Base-by-base conservation (phyloP, 2,113 vertebrate genomes). In the Silurus glanis region DNA sequence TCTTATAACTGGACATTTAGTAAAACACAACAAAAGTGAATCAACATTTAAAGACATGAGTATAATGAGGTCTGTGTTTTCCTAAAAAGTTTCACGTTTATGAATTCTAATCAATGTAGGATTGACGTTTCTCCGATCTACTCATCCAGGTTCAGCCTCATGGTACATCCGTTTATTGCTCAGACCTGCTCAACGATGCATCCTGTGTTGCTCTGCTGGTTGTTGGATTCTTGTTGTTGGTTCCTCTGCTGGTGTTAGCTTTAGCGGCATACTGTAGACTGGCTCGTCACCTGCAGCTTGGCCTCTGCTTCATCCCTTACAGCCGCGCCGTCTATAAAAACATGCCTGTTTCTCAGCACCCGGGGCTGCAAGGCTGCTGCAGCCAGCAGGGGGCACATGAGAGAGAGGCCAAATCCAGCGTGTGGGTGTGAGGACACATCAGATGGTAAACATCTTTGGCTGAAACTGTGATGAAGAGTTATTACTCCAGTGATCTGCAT, bases 251-350 rank as follows among this genome's bases (percentile, higher is more conserved):
- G 87, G 96, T 98, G 71, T 92, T 98, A 84, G 97, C 96, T 0
- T 91, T 97, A 74, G 96, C 97, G 0, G 97, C 96, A 58, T 98
- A 96, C 91, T 97, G 96, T 80, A 95, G 97, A 47, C 91, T 97
- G 86, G 97, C 96, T 6, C 94, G 96, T 13, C 94, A 95, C 89
- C 96, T 98, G 8, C 96, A 96, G 90, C 94, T 98, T 78, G 94
- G 95, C 58, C 92, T 97, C 85, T 98, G 97, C 87, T 97, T 98
- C 49, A 95, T 98, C 53, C 97, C 97, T 71, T 98, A 98, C 93
- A 98, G 96, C 92, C 94, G 96, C 0, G 96, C 96, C 1, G 95
- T 98, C 78, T 98, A 98, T 90, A 94, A 96, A 89, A 95, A 96
- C 89, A 91, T 95, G 74, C 94, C 94, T 0, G 75, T 86, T 66